Evolutionary conservation across 2,113 vertebrate species (phyloP).

Genomic region (Tragelaphus buxtoni): DNA sequence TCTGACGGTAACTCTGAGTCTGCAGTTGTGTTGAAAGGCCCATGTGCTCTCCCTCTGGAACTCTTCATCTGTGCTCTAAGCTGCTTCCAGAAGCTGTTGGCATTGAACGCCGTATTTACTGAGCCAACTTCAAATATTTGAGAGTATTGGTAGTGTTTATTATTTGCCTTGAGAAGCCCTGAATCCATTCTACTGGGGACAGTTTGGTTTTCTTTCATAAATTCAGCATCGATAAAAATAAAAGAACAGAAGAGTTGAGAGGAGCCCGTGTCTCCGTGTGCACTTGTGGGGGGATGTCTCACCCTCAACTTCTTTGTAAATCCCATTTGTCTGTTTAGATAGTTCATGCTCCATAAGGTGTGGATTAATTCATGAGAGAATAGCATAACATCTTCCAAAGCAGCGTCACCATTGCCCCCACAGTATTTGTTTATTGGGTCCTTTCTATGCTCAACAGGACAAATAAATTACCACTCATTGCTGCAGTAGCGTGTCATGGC

Average conservation of each 20-base stretch:
- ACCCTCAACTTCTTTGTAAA: not conserved
- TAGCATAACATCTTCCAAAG: not conserved
- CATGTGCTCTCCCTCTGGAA: not conserved
- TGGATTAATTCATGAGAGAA: not conserved
- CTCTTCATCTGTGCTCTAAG: not conserved
- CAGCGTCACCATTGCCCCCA: fast-evolving
- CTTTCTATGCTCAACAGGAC: not conserved
- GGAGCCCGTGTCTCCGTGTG: fast-evolving
- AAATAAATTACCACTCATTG: not conserved
- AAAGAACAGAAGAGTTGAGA: no score
- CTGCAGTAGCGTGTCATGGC: not conserved
- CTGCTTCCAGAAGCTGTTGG: not conserved
- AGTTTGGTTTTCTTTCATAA: not conserved
- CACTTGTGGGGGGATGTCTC: fast-evolving
- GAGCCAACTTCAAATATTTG: slow-evolving; percentile 41
- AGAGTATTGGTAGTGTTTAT: not conserved
- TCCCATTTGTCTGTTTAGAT: not conserved
- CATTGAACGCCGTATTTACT: not conserved
- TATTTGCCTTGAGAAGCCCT: not conserved
- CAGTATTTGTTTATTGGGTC: fast-evolving
- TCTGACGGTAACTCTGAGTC: not conserved
- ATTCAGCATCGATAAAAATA: not conserved
- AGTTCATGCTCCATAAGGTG: not conserved
- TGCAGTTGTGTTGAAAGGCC: fast-evolving
- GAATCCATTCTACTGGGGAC: not conserved